Percentiles rank a stretch among this genome's conserved stretches.
Evolutionary conservation across 2,888 invertebrate species (phyloP).

Genomic region (Peribatodes rhomboidaria): DNA sequence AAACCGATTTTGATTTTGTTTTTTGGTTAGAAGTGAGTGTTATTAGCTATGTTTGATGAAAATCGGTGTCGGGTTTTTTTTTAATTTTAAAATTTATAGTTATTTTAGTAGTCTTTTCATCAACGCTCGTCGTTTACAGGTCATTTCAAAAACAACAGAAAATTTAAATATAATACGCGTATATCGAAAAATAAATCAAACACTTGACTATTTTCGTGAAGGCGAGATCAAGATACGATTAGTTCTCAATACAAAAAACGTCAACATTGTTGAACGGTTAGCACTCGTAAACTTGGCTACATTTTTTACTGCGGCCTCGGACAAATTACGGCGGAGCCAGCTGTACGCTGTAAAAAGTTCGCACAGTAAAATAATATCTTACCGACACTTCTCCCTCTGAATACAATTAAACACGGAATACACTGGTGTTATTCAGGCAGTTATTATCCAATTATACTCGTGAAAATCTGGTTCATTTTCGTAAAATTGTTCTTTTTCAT

Average conservation of each 20-base stretch:
- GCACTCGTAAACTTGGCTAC: constrained; percentile 62
- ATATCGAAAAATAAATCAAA: neutral
- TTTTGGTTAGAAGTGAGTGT: too few relatives aligned
- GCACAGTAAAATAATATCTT: constrained; percentile 70
- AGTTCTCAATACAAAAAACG: constrained; percentile 50
- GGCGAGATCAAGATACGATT: constrained; percentile 21
- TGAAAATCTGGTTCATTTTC: constrained; percentile 15
- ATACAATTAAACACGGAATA: constrained; percentile 58
- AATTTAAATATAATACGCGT: too few relatives aligned
- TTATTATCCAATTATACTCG: constrained; percentile 22
- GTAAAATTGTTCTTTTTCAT: constrained; percentile 2
- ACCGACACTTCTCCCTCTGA: constrained; percentile 56
- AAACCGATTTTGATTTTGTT: too few relatives aligned
- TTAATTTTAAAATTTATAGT: too few relatives aligned
- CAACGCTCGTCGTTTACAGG: too few relatives aligned
- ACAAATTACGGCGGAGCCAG: constrained; percentile 69
- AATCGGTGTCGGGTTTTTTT: too few relatives aligned
- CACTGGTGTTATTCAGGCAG: constrained; percentile 18
- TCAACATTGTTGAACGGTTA: constrained; percentile 60
- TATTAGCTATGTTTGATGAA: too few relatives aligned
- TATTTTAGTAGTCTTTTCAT: too few relatives aligned
- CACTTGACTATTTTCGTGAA: neutral
- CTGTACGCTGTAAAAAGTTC: constrained; percentile 74
- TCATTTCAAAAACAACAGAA: too few relatives aligned
- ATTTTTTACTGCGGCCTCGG: constrained; percentile 64